Conservation (phyloP, 1,140 invertebrate genomes). For the Mylabris phalerata region DNA sequence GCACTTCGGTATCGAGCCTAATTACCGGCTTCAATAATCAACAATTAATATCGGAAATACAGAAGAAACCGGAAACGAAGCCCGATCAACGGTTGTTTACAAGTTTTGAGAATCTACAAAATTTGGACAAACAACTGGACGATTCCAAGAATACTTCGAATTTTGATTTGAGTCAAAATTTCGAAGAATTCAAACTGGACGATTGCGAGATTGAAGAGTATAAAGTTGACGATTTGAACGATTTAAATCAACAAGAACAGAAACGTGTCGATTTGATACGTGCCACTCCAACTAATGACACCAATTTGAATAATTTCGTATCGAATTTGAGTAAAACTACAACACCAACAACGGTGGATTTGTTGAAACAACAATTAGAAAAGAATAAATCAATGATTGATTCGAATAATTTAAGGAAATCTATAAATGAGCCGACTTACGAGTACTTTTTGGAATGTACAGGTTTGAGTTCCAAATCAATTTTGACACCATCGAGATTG, state of each 20-base stretch:
- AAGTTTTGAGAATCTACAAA: slow-evolving; percentile 39
- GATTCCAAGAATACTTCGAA: slow-evolving; percentile 47
- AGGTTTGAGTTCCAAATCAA: slow-evolving; percentile 73
- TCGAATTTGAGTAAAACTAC: slow-evolving; percentile 28
- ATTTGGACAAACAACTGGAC: slow-evolving; percentile 34
- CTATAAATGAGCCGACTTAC: slow-evolving; percentile 44
- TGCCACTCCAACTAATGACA: slow-evolving; percentile 17
- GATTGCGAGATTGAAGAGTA: slow-evolving; percentile 58
- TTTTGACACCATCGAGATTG: slow-evolving; percentile 62
- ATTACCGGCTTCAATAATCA: slow-evolving; percentile 52
- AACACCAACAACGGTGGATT: slow-evolving; percentile 19
- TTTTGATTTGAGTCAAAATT: slow-evolving; percentile 65
- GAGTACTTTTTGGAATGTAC: slow-evolving; percentile 73
- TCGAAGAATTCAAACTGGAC: slow-evolving; percentile 73
- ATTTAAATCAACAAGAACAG: neutral
- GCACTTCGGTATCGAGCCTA: slow-evolving; percentile 52
- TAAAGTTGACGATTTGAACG: slow-evolving; percentile 16
- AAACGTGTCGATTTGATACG: slow-evolving; percentile 27
- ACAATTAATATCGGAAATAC: slow-evolving; percentile 33
- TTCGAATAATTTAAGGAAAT: neutral
- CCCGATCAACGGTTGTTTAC: slow-evolving; percentile 32
- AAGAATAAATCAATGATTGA: slow-evolving; percentile 6
- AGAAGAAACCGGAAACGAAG: slow-evolving; percentile 30
- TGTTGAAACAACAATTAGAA: slow-evolving; percentile 33
- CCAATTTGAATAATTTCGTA: slow-evolving; percentile 7